Conservation (phyloP, 2,113 vertebrate genomes). For the Notothenia coriiceps region DNA sequence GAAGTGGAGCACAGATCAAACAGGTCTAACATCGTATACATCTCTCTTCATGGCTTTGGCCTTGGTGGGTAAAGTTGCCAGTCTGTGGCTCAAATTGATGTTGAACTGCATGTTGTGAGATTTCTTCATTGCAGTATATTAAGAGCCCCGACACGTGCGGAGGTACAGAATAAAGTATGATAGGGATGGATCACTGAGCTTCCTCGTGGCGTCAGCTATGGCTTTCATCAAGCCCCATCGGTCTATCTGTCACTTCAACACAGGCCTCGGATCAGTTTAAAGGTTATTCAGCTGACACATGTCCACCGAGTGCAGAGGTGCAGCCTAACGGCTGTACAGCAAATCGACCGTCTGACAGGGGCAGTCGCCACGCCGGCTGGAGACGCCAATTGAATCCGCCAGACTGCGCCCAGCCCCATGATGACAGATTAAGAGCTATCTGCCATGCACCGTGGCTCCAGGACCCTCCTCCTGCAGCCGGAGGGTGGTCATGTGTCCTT, state of each 20-base stretch:
- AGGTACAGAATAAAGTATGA: constrained; percentile 52
- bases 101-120: constrained; percentile 29
- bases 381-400: constrained; percentile 70
- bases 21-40: constrained; percentile 35
- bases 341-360: constrained; percentile 74
- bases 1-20: constrained; percentile 48
- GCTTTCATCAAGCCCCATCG: constrained; percentile 64
- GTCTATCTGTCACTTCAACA: constrained; percentile 70
- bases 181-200: constrained; percentile 60
- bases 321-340: constrained; percentile 71
- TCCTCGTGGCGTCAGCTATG: constrained; percentile 37
- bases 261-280: constrained; percentile 76
- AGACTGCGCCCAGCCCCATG: constrained; percentile 32
- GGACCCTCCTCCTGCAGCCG: constrained; percentile 16
- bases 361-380: constrained; percentile 64
- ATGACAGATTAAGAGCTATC: constrained; percentile 71
- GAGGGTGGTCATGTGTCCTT: not conserved
- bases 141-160: constrained; percentile 26
- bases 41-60: constrained; percentile 33
- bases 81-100: constrained; percentile 11
- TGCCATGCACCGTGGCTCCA: constrained; percentile 16
- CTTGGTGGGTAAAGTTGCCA: not conserved
- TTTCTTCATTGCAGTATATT: constrained; percentile 18
- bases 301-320: constrained; percentile 58
- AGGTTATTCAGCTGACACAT: constrained; percentile 78